Conservation (phyloP, 2,888 invertebrate genomes). For the Julus scanicus region DNA sequence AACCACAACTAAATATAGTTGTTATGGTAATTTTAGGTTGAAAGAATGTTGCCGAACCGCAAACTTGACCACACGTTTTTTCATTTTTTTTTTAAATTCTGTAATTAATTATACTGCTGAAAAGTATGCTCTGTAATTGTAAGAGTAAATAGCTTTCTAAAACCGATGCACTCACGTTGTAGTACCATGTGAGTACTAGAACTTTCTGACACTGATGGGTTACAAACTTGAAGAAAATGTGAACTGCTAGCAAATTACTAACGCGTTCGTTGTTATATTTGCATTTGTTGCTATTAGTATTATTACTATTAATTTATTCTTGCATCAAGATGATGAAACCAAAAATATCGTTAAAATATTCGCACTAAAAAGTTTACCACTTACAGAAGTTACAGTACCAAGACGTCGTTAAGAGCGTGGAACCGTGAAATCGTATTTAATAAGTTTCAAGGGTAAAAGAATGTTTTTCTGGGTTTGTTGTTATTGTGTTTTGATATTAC, state of each 20-base stretch:
- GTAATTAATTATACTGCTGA: neutral
- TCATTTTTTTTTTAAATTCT: neutral
- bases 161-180: neutral
- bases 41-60: neutral
- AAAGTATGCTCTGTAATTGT: neutral
- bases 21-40: conserved; percentile 2
- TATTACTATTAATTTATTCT: neutral
- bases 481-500: too few relatives aligned
- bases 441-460: neutral
- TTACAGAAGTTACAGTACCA: neutral
- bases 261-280: neutral
- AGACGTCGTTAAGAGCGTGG: neutral
- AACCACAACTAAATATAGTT: neutral
- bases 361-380: too few relatives aligned
- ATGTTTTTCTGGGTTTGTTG: neutral
- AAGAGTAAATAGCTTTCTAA: neutral
- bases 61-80: neutral
- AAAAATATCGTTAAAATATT: neutral
- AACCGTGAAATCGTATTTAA: neutral
- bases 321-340: neutral
- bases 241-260: neutral
- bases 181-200: too few relatives aligned
- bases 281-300: neutral
- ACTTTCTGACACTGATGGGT: too few relatives aligned
- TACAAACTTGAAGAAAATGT: neutral